These are phyloP conservation scores for Nasua narica DNA, from an alignment of 2,797 vertebrate species.

Conservation along the genomic window DNA sequence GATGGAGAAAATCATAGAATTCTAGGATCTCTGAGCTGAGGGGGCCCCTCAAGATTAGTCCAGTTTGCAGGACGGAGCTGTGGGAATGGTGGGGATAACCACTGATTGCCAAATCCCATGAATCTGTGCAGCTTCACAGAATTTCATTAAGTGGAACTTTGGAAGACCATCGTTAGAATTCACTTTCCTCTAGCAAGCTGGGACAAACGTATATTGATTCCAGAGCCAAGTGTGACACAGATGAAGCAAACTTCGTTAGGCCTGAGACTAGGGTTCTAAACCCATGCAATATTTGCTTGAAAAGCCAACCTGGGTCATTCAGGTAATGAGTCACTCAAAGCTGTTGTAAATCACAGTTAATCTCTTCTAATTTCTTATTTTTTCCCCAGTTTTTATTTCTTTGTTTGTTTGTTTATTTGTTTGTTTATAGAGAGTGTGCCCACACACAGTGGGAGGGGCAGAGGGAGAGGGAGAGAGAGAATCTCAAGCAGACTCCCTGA, in stretches of 20 bases:
- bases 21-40: neutral
- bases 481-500: neutral
- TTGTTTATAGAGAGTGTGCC: neutral
- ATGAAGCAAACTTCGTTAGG: conserved; percentile 35
- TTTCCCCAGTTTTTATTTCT: neutral
- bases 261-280: conserved; percentile 2
- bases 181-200: neutral
- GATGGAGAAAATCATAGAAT: neutral
- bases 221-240: neutral
- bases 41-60: neutral
- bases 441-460: neutral
- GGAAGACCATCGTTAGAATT: neutral
- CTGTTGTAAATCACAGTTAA: neutral
- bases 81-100: neutral
- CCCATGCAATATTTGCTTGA: neutral
- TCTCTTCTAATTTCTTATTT: neutral
- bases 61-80: neutral
- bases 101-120: neutral
- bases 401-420: neutral
- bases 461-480: no score
- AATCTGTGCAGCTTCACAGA: neutral
- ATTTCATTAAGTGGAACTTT: neutral
- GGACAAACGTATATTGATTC: neutral
- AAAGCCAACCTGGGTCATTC: conserved; percentile 26
- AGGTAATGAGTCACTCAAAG: conserved; percentile 8